phyloP scores from a whole-genome alignment of 35 echinoderm and acorn worm species.

The Lytechinus variegatus region DNA sequence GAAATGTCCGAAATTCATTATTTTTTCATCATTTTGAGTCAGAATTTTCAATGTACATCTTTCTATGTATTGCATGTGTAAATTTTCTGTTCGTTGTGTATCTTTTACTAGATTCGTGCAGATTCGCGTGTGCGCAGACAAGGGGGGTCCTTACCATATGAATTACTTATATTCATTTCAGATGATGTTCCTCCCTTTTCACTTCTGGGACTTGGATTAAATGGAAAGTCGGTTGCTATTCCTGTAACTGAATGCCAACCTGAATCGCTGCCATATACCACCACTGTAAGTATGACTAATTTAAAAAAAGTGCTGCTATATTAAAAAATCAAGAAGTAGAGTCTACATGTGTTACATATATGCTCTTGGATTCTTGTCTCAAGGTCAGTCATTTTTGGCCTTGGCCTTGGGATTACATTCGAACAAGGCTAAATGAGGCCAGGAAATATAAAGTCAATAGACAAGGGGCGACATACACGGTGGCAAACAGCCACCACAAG shows the following conservation, averaged over 20 bases:
- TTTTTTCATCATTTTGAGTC: too few species aligned
- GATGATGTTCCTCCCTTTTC: constrained; percentile 11
- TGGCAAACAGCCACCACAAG: too few species aligned
- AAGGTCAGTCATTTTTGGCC: not conserved
- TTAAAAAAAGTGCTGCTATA: not conserved
- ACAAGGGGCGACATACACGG: too few species aligned
- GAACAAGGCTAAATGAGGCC: not conserved
- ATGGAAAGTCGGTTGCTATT: not conserved
- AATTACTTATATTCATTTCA: not conserved
- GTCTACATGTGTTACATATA: not conserved
- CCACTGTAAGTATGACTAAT: not conserved
- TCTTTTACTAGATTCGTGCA: not conserved
- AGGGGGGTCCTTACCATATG: not conserved
- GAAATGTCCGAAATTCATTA: too few species aligned
- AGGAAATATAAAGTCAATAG: not conserved
- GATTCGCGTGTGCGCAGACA: not conserved
- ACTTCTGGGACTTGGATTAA: not conserved
- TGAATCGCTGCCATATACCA: not conserved
- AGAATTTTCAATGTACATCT: not conserved
- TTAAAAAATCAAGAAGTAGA: not conserved
- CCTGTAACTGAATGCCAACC: not conserved
- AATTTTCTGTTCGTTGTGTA: not conserved
- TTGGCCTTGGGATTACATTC: not conserved
- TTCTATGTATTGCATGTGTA: too few species aligned
- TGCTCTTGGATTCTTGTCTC: not conserved